Percentiles rank a stretch among this genome's conserved stretches.
Conservation (phyloP, 2,113 vertebrate species). For the Orientallactaga bullata region DNA sequence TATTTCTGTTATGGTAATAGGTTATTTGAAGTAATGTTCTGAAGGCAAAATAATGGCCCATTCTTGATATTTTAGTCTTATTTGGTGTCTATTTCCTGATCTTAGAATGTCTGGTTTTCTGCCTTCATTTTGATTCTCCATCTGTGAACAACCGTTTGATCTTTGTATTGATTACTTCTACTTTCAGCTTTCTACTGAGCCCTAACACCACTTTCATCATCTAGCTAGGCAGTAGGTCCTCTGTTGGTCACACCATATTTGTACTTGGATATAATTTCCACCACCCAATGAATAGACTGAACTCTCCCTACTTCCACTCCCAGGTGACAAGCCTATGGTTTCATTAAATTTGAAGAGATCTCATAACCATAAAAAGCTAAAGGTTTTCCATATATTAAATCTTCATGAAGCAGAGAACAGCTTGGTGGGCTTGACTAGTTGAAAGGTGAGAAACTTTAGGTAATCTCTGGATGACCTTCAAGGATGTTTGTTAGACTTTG, state of each 20-base stretch:
- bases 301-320: neutral
- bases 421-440: no score
- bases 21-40: neutral
- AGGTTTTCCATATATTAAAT: neutral
- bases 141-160: neutral
- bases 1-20: neutral
- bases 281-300: no score
- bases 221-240: no score
- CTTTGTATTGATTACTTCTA: neutral
- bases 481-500: neutral
- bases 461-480: neutral
- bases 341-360: conserved; percentile 12
- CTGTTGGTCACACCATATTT: no score
- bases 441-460: neutral
- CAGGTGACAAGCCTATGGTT: neutral
- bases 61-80: neutral
- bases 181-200: no score
- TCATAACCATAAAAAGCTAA: neutral
- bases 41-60: neutral
- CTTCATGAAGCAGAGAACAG: neutral
- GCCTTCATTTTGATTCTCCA: neutral
- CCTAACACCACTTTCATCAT: no score
- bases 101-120: neutral
- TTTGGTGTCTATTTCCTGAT: neutral
- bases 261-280: no score